These are phyloP conservation scores for Drosophila anceps DNA, from an alignment of 2,888 invertebrate genomes.

Conservation along the genomic window DNA sequence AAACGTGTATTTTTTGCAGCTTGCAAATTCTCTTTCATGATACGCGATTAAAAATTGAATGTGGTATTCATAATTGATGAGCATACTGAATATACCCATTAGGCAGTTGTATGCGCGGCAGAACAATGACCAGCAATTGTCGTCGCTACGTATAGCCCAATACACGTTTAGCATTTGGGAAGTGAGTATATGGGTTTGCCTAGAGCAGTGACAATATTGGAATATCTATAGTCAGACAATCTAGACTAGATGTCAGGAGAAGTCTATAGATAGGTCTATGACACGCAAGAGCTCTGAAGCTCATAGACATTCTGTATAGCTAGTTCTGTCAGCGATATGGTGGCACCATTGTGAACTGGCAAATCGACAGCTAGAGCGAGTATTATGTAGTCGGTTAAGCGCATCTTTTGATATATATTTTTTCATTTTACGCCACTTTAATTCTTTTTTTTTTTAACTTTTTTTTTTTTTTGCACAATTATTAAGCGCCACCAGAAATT, in stretches of 20 bases:
- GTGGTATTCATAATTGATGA: slow-evolving; percentile 27
- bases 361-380: background rate
- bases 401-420: background rate
- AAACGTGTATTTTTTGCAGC: background rate
- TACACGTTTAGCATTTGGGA: background rate
- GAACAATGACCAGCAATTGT: slow-evolving; percentile 48
- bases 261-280: no score
- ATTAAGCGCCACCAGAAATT: slow-evolving; percentile 70
- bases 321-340: no score
- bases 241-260: background rate
- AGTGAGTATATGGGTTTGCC: background rate
- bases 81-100: slow-evolving; percentile 39
- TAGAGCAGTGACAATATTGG: background rate
- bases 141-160: background rate
- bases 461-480: slow-evolving; percentile 46
- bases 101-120: slow-evolving; percentile 17
- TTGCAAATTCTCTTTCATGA: background rate
- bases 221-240: background rate
- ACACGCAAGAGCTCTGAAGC: no score
- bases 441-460: background rate
- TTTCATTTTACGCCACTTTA: slow-evolving; percentile 12
- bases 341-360: background rate
- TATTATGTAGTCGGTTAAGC: background rate
- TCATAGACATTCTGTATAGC: no score
- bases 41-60: slow-evolving; percentile 11